Percentiles rank a stretch among this genome's conserved stretches.
These are phyloP conservation scores for Porites lobata DNA, from an alignment of 92 coral and sea anemone genomes.

Conservation along the genomic window DNA sequence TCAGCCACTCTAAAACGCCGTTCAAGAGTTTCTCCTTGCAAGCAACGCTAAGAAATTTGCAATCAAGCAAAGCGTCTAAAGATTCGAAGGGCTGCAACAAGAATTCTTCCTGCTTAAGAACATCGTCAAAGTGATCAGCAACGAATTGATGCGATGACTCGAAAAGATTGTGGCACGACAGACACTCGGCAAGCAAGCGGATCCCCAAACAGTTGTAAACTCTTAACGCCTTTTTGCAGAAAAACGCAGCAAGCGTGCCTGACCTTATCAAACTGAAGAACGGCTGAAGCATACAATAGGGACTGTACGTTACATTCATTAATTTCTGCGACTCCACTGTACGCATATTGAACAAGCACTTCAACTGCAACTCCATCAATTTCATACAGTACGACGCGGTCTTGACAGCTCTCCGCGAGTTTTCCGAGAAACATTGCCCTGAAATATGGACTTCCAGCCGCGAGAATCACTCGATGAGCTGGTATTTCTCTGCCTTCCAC, in stretches of 20 bases:
- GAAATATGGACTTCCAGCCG: constrained; percentile 92
- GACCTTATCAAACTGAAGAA: constrained; percentile 72
- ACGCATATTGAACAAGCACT: constrained; percentile 65
- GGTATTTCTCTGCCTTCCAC: constrained; percentile 78
- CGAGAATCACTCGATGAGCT: constrained; percentile 81
- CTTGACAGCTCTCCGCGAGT: constrained; percentile 71
- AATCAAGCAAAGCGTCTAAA: constrained; percentile 54
- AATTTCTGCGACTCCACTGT: constrained; percentile 71
- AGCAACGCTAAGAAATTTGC: constrained; percentile 61
- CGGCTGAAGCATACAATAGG: constrained; percentile 72
- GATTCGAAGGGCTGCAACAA: constrained; percentile 80
- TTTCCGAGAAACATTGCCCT: constrained; percentile 87
- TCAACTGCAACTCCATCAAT: constrained; percentile 71
- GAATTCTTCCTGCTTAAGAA: constrained; percentile 81
- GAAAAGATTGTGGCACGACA: constrained; percentile 78
- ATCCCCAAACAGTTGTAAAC: constrained; percentile 84
- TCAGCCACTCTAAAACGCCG: constrained; percentile 73
- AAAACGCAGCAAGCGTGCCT: constrained; percentile 77
- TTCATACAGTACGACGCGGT: constrained; percentile 59
- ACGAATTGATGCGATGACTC: constrained; percentile 69
- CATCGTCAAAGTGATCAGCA: constrained; percentile 71
- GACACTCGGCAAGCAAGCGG: constrained; percentile 82
- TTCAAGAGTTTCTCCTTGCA: constrained; percentile 67
- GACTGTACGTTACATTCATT: constrained; percentile 78
- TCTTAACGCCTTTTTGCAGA: constrained; percentile 57